These are phyloP conservation scores for Allophyes oxyacanthae DNA, from an alignment of 2,888 invertebrate genomes.

Conservation along the genomic window DNA sequence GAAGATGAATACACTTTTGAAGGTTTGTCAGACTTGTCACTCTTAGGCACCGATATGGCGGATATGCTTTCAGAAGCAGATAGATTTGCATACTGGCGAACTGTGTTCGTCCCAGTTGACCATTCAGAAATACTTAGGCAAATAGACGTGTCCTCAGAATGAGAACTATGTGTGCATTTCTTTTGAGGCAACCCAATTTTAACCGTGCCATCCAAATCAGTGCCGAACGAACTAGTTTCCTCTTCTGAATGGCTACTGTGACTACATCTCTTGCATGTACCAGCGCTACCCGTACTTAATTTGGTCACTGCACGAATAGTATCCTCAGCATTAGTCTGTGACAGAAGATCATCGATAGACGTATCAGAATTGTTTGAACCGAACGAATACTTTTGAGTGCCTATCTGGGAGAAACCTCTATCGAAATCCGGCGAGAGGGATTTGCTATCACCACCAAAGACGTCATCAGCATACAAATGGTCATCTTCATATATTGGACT, in stretches of 20 bases:
- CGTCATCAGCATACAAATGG: slow-evolving; percentile 89
- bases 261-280: slow-evolving; percentile 90
- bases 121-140: slow-evolving; percentile 96
- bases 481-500: slow-evolving; percentile 91
- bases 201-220: slow-evolving; percentile 94
- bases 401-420: slow-evolving; percentile 79
- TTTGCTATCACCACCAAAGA: slow-evolving; percentile 90
- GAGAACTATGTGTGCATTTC: slow-evolving; percentile 95
- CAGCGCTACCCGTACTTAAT: slow-evolving; percentile 83
- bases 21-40: slow-evolving; percentile 90
- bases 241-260: slow-evolving; percentile 93
- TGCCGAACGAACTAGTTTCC: slow-evolving; percentile 93
- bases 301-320: slow-evolving; percentile 87
- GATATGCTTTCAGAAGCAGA: slow-evolving; percentile 92
- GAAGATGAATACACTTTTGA: slow-evolving; percentile 90
- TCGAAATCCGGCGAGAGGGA: slow-evolving; percentile 90
- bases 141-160: slow-evolving; percentile 96
- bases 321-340: slow-evolving; percentile 89
- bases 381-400: slow-evolving; percentile 83
- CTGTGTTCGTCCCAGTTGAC: slow-evolving; percentile 96
- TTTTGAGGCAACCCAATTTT: slow-evolving; percentile 94
- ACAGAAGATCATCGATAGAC: slow-evolving; percentile 90
- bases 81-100: slow-evolving; percentile 93
- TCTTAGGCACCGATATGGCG: slow-evolving; percentile 89
- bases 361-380: slow-evolving; percentile 91